Conservation (phyloP, 2,888 invertebrate genomes). For the Clusia tigrina region DNA sequence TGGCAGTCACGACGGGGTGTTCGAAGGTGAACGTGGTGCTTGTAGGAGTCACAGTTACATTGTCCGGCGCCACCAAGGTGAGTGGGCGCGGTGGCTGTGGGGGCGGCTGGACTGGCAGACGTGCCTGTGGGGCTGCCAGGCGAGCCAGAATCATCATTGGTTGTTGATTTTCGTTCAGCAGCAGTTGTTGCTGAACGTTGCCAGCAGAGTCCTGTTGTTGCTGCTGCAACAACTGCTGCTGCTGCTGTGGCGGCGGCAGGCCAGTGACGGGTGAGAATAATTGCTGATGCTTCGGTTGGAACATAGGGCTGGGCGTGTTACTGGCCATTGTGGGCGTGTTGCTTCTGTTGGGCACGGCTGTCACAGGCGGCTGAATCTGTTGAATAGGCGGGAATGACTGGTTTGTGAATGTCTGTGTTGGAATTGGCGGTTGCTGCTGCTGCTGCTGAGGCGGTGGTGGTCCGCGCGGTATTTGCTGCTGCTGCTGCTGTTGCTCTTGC, state of each 20-base stretch:
- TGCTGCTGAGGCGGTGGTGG: constrained; percentile 39
- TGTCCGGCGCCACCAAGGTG: constrained; percentile 47
- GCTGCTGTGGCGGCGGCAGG: constrained; percentile 16
- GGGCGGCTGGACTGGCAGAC: constrained; percentile 17
- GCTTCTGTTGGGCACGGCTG: constrained; percentile 24
- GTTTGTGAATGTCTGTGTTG: constrained; percentile 86
- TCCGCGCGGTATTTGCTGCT: constrained; percentile 31
- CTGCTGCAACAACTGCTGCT: constrained; percentile 13
- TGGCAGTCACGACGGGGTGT: constrained; percentile 40
- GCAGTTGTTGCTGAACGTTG: constrained; percentile 31
- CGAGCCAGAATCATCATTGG: constrained; percentile 53
- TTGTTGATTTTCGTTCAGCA: constrained; percentile 44
- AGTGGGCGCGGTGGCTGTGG: constrained; percentile 21
- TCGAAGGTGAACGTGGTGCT: constrained; percentile 45
- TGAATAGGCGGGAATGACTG: constrained; percentile 72
- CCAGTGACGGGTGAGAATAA: constrained; percentile 50
- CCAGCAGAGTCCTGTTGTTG: constrained; percentile 16
- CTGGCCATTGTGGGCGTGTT: constrained; percentile 21
- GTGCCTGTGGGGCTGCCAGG: constrained; percentile 40
- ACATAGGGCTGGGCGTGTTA: constrained; percentile 38
- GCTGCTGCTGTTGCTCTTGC: constrained; percentile 22
- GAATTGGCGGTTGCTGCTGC: constrained; percentile 69
- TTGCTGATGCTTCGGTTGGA: constrained; percentile 38
- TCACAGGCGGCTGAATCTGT: background rate
- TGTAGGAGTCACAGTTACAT: constrained; percentile 40